Percentiles rank a stretch among this genome's conserved stretches.
These are phyloP conservation scores for Ictidomys tridecemlineatus DNA, from an alignment of 2,113 vertebrate species.

Conservation along the genomic window DNA sequence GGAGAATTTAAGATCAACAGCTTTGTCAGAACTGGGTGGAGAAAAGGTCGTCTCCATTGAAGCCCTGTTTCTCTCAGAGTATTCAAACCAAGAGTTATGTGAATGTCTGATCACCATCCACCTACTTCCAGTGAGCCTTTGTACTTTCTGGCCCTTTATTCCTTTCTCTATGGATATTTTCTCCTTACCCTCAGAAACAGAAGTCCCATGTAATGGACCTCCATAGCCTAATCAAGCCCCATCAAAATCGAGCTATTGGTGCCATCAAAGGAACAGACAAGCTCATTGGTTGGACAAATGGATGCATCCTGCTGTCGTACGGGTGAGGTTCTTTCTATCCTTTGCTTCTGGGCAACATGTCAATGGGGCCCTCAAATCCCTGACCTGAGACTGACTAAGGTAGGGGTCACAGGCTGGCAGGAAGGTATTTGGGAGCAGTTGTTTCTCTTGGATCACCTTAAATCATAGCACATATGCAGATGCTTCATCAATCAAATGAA, in stretches of 20 bases:
- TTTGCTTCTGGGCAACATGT: not conserved
- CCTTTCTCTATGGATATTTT: not conserved
- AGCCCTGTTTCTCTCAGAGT: not conserved
- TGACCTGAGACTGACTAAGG: not conserved
- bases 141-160: not conserved
- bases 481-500: conserved; percentile 34
- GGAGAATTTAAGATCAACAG: not conserved
- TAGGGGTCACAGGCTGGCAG: not conserved
- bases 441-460: not conserved
- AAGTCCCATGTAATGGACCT: not conserved
- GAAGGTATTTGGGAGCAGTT: not conserved
- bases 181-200: not conserved
- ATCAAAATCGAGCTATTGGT: not conserved
- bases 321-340: not conserved
- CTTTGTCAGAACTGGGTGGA: not conserved
- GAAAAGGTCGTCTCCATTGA: not conserved
- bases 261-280: not conserved
- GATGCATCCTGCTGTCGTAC: not conserved
- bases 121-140: not conserved
- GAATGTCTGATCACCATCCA: not conserved
- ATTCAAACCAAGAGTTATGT: not conserved
- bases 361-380: not conserved
- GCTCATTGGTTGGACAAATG: not conserved
- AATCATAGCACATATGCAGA: conserved; percentile 3
- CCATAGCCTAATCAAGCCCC: not conserved